Evolutionary conservation across 2,113 vertebrate species (phyloP).

Genomic region (Vulpes vulpes): DNA sequence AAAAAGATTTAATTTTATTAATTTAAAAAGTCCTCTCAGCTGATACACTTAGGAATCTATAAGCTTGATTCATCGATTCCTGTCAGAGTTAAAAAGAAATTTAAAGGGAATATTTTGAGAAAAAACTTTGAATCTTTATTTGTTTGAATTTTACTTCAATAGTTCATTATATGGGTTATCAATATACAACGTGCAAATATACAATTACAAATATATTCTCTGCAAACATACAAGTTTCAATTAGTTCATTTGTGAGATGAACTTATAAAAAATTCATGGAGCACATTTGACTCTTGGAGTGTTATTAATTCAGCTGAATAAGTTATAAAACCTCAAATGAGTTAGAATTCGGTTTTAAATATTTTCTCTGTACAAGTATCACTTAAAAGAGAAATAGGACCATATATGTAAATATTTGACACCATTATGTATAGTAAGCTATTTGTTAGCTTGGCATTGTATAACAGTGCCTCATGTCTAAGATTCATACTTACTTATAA

Average conservation of each 20-base stretch:
- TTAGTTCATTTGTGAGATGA: background rate
- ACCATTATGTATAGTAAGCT: background rate
- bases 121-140: constrained; percentile 45
- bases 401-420: background rate
- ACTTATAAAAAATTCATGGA: constrained; percentile 3
- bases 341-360: constrained; percentile 10
- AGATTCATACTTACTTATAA: constrained; percentile 31
- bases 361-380: constrained; percentile 59
- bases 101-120: background rate
- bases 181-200: background rate
- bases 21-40: background rate
- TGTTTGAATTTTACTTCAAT: constrained; percentile 40
- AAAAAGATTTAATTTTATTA: constrained; percentile 54
- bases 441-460: background rate
- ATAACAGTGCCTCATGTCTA: background rate
- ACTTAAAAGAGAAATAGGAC: background rate
- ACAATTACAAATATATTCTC: background rate
- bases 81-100: constrained; percentile 42
- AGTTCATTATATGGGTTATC: constrained; percentile 26
- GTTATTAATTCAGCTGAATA: constrained; percentile 41
- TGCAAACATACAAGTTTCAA: constrained; percentile 24
- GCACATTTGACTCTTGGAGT: background rate
- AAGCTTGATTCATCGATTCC: constrained; percentile 24
- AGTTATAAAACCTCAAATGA: background rate
- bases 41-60: background rate